Evolutionary conservation across 1,140 invertebrate genomes (phyloP), one percentile per base, ranked within the genome.

Genomic region (Drosophila murphyi): DNA sequence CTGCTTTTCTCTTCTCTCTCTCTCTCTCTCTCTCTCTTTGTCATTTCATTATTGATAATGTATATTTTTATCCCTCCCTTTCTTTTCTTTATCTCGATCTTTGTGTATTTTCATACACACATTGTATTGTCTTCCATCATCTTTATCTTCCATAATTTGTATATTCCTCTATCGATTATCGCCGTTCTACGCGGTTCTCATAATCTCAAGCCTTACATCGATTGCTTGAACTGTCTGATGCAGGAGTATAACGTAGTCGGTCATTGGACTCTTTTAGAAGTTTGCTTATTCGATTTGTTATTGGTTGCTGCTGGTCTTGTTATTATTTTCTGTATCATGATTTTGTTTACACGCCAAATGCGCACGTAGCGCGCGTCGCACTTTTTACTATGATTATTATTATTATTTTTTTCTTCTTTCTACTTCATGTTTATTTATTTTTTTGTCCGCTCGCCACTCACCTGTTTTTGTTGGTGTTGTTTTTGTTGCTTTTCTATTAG

Each of bases 341-440:
- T 87, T 82, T 87, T 87, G 79, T 87, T 87, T 87, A 87, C 83
- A 87, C 83, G 79, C 72, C 83, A 82, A 87, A 87, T 79, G 86
- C 82, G 74, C 82, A 87, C 82, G 82, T 86, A 87, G 67, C 63
- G 39, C 52, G 41, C 73, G 43, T 65, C 68, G 61, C 80, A 76
- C 85, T 80, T 87, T 87, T 86, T 87, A 78, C 65, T 72, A 80
- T 86, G 80, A 81, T 87, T 85, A 78, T 83, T 74, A 61, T 61
- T 62, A 70, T 69, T 12, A 12, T 48, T 8, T 50, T 54, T 37
- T 60, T 60, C 7, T 34, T 57, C 43, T 50, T 29, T 29, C 6
- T 8, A 20, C 1, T 29, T 28, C 28, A 29, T 35, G 20, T 47
- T 48, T 59, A 6, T 82, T 71, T 57, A 60, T 43, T 28, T 50